Base-by-base conservation (phyloP, 2,113 vertebrate species). In the Dunckerocampus dactyliophorus region DNA sequence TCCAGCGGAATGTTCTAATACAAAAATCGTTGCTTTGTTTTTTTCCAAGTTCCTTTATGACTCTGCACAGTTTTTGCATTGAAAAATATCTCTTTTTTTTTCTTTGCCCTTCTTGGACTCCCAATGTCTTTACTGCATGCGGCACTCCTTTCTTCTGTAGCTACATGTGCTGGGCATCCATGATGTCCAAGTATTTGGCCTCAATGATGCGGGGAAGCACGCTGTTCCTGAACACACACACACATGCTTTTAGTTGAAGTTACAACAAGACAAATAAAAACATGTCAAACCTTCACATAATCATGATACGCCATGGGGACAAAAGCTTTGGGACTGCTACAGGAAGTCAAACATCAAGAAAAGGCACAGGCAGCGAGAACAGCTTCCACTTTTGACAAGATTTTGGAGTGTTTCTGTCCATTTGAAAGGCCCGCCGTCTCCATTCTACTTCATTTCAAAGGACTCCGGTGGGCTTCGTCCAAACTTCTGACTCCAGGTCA, bases 201-300 rank as follows among this genome's bases (percentile, higher is more conserved):
- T 98, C 95, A 34, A 99, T 98, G 88, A 99, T 95, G 82, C 84
- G 93, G 54, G 97, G 97, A 62, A 99, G 91, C 83, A 98, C 86
- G 74, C 92, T 93, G 85, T 96, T 98, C 91, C 97, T 99, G 22
- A 5, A 47, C 17, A 34, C 34, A 37, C 28, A 13, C 55, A 48
- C 22, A 24, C 48, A 50, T 19, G 21, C 6, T 28, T 28, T 34
- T 5, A 34, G 3, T 34, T 1, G 4, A 34, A 34, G 31, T 34
- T 34, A 34, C 7, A 34, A 34, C 4, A 34, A 34, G 31, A 34
- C 31, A 28, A 28, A 34, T 34, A 8, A 34, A 34, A 34, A 34
- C 31, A 34, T 34, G 31, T 34, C 24, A 28, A 28, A 28, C 24
- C 24, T 28, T 28, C 4, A 34, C 4, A 34, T 34, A 5, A 34